These are phyloP conservation scores for Boulengeromyrus knoepffleri DNA, from an alignment of 2,113 vertebrate genomes.

Conservation along the genomic window DNA sequence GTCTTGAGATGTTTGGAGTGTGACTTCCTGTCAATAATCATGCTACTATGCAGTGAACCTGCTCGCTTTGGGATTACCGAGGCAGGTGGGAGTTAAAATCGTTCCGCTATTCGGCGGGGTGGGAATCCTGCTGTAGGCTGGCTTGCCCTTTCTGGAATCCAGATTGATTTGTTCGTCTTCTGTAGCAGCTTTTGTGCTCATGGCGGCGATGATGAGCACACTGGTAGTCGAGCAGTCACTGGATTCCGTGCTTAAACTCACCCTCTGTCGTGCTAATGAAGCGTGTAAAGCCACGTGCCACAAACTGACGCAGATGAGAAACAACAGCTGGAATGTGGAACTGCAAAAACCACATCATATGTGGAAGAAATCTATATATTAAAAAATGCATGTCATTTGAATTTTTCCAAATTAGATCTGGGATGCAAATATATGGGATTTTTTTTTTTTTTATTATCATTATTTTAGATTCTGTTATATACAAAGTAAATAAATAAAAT, in stretches of 20 bases:
- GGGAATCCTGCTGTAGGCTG: not conserved
- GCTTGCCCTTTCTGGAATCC: not conserved
- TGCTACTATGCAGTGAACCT: not conserved
- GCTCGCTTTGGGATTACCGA: not conserved
- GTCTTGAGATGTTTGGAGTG: not conserved
- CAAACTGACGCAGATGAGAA: not conserved
- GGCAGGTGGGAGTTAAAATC: not conserved
- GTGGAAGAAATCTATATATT: not conserved
- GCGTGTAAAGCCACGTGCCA: not conserved
- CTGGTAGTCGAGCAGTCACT: not conserved
- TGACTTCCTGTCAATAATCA: not conserved
- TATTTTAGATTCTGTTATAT: not conserved
- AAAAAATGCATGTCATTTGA: not conserved
- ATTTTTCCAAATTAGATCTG: not conserved
- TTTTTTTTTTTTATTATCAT: not conserved
- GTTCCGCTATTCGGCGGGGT: not conserved
- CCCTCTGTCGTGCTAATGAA: not conserved
- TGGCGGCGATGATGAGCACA: not conserved
- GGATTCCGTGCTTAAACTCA: not conserved
- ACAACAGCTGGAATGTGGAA: not conserved
- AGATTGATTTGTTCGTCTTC: not conserved
- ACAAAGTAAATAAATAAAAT: not conserved
- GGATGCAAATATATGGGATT: not conserved
- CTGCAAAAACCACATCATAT: not conserved
- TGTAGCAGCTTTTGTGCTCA: not conserved